Conservation (phyloP, 2,888 invertebrate species). For the Limnephilus marmoratus region DNA sequence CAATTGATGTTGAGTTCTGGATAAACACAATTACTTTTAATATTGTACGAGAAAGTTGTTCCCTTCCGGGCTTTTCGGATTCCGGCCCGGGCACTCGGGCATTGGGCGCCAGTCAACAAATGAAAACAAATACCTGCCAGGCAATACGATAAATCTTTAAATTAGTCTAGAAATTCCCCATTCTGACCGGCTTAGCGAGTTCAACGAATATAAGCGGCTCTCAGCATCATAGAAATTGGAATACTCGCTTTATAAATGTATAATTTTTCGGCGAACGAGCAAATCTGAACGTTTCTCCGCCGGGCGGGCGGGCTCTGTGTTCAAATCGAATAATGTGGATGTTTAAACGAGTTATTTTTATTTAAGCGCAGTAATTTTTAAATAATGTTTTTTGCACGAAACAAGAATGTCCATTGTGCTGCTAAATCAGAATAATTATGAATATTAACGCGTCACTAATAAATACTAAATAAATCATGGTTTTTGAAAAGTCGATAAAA, state of each 20-base stretch:
- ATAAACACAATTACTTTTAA: conserved; percentile 44
- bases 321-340: not conserved
- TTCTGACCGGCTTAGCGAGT: conserved; percentile 4
- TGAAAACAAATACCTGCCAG: conserved; percentile 50
- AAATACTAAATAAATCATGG: too few relatives aligned
- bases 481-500: too few relatives aligned
- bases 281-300: conserved; percentile 8
- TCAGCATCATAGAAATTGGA: conserved; percentile 17
- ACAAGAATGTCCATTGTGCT: not conserved
- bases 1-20: conserved; percentile 35
- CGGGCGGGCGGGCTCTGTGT: not conserved
- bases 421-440: not conserved
- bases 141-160: conserved; percentile 43
- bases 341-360: not conserved
- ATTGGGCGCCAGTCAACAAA: conserved; percentile 23
- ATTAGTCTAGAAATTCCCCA: conserved; percentile 27
- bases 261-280: not conserved
- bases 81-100: not conserved
- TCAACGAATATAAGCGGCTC: conserved; percentile 20
- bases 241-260: conserved; percentile 18
- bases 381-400: not conserved
- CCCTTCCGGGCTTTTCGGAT: not conserved
- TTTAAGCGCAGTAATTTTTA: not conserved
- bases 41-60: conserved; percentile 14
- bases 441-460: too few relatives aligned